Evolutionary conservation across 2,797 vertebrate genomes (phyloP), one percentile per base, ranked within the genome.

Genomic region (Menidia menidia): DNA sequence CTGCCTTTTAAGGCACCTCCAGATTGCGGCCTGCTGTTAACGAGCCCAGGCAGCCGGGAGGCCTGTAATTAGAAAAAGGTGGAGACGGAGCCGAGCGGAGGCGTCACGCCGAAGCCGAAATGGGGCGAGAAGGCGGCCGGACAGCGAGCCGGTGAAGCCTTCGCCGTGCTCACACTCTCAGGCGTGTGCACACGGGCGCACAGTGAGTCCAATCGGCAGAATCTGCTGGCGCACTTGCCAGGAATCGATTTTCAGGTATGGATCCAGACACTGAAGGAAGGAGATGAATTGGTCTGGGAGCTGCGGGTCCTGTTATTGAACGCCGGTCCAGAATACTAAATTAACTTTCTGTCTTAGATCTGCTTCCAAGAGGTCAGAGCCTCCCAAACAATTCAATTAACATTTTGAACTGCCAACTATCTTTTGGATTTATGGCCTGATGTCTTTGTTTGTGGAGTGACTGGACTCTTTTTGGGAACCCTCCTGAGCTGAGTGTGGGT

Each of bases 201-300:
- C 16, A 59, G 25, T 64, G 48, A 61, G 55, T 9, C 19, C 45
- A 33, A 35, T 66, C 54, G 0, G 33, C 64, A 72, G 75, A 81
- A 60, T 25, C 59, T 50, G 57, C 63, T 71, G 55, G 67, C 62
- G 41, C 60, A 51, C 47, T 59, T 65, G 62, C 64, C 15, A 58
- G 48, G 48, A 64, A 83, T 80, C 33, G 71, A 86, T 83, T 79
- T 76, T 35, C 31, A 50, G 48, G 15, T 58, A 77, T 75, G 54
- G 69, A 84, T 71, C 39, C 62, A 81, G 65, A 75, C n/a, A 13
- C 19, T 44, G 31, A 54, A 63, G 68, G 65, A 30, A 53, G 31
- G 54, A 60, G 55, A 78, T 7, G 39, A 51, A 55, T 5, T 14
- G 8, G 57, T 56, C 43, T 54, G n/a, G 43, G 35, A 50, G 57